phyloP scores from a whole-genome alignment of 2,113 vertebrate genomes.

The Xyliphius kryptos region DNA sequence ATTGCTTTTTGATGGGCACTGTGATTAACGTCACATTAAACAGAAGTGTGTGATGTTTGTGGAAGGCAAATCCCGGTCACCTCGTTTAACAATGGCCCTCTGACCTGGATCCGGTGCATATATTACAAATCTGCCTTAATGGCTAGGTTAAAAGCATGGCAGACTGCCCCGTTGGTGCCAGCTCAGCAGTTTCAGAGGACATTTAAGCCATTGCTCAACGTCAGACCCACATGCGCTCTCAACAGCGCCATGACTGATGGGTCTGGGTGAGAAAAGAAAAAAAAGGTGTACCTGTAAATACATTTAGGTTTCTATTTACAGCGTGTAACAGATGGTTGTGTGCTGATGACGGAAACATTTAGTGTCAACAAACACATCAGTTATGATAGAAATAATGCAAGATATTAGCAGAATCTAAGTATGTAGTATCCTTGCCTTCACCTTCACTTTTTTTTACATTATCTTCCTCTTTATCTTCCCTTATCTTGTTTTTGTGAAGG shows the following conservation, averaged over 20 bases:
- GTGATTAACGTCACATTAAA: slow-evolving; percentile 30
- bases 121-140: slow-evolving; percentile 35
- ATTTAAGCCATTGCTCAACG: slow-evolving; percentile 31
- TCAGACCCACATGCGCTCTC: slow-evolving; percentile 29
- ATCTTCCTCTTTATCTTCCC: too few relatives aligned
- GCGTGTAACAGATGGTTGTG: not conserved
- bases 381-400: too few relatives aligned
- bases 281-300: slow-evolving; percentile 24
- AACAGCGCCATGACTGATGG: slow-evolving; percentile 24
- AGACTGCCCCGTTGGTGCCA: slow-evolving; percentile 23
- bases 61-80: slow-evolving; percentile 31
- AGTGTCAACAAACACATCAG: not conserved
- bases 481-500: too few relatives aligned
- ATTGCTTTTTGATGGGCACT: slow-evolving; percentile 23
- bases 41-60: slow-evolving; percentile 21
- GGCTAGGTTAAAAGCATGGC: slow-evolving; percentile 39
- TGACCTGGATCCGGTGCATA: slow-evolving; percentile 37
- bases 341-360: not conserved
- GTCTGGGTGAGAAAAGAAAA: slow-evolving; percentile 7
- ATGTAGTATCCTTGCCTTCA: too few relatives aligned
- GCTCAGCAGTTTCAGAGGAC: slow-evolving; percentile 43
- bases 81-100: slow-evolving; percentile 37
- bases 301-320: not conserved
- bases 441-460: too few relatives aligned
- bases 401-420: too few relatives aligned